These are phyloP conservation scores for Tapirus indicus DNA, from an alignment of 2,797 vertebrate genomes.

Conservation along the genomic window DNA sequence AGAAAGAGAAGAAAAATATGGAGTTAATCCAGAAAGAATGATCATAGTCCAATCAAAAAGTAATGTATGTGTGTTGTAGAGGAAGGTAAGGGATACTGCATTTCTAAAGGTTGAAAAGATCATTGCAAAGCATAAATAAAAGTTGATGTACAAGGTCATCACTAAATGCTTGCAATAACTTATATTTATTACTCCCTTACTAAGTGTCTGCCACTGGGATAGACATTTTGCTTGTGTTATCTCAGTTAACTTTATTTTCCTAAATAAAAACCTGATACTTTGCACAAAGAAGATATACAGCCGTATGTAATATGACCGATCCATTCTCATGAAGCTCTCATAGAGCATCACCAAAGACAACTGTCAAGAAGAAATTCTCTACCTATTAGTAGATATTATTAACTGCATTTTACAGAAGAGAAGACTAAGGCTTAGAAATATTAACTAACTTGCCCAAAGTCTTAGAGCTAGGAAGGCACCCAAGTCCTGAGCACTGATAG, in stretches of 20 bases:
- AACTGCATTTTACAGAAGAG: background rate
- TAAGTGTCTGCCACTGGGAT: background rate
- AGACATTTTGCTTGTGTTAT: background rate
- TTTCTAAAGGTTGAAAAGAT: conserved; percentile 4
- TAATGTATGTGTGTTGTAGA: background rate
- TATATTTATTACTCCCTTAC: background rate
- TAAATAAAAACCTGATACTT: background rate
- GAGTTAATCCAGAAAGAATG: conserved; percentile 52
- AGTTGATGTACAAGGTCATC: background rate
- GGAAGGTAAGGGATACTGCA: background rate
- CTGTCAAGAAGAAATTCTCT: background rate
- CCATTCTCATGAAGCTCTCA: background rate
- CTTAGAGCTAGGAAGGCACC: background rate
- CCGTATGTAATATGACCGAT: background rate
- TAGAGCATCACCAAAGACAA: background rate
- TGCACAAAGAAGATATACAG: background rate
- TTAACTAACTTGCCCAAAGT: background rate
- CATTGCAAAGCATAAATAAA: conserved; percentile 22
- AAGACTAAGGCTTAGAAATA: background rate
- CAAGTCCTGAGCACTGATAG: background rate
- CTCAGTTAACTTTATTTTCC: conserved; percentile 17
- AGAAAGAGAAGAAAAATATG: conserved; percentile 76
- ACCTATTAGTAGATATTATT: background rate
- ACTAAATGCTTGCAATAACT: background rate
- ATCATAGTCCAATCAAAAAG: background rate